Percentiles rank a stretch among this genome's conserved stretches.
phyloP scores from a whole-genome alignment of 2,888 invertebrate genomes.

The Scelioninae gen. 1 region DNA sequence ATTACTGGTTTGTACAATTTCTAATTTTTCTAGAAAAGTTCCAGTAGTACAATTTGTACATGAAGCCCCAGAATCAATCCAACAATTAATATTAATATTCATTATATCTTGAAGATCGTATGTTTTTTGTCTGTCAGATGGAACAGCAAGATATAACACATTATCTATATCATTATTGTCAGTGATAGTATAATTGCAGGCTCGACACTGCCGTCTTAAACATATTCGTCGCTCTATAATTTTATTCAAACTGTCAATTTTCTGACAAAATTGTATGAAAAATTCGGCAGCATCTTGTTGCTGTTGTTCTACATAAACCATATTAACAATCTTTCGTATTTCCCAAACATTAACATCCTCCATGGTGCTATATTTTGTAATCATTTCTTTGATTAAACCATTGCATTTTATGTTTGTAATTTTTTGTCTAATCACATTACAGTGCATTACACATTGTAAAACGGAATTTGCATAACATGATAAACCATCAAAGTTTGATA shows the following conservation, averaged over 20 bases:
- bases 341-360: neutral
- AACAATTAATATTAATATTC: slow-evolving; percentile 16
- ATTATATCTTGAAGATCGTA: slow-evolving; percentile 33
- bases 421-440: slow-evolving; percentile 11
- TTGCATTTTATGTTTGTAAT: slow-evolving; percentile 1
- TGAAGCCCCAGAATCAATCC: neutral
- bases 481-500: slow-evolving; percentile 29
- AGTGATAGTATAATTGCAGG: slow-evolving; percentile 27
- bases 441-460: slow-evolving; percentile 15
- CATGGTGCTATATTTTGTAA: neutral
- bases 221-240: slow-evolving; percentile 12
- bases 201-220: slow-evolving; percentile 17
- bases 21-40: slow-evolving; percentile 20
- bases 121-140: slow-evolving; percentile 12
- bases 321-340: neutral
- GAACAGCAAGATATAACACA: slow-evolving; percentile 25
- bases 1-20: slow-evolving; percentile 13
- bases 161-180: slow-evolving; percentile 26
- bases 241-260: slow-evolving; percentile 9
- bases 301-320: neutral
- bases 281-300: slow-evolving; percentile 37
- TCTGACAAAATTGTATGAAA: slow-evolving; percentile 4
- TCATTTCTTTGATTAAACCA: neutral
- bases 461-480: slow-evolving; percentile 40
- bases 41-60: slow-evolving; percentile 27